Percentiles rank a stretch among this genome's conserved stretches.
phyloP scores from a whole-genome alignment of 2,888 invertebrate genomes.

The Ophion slaviceki region DNA sequence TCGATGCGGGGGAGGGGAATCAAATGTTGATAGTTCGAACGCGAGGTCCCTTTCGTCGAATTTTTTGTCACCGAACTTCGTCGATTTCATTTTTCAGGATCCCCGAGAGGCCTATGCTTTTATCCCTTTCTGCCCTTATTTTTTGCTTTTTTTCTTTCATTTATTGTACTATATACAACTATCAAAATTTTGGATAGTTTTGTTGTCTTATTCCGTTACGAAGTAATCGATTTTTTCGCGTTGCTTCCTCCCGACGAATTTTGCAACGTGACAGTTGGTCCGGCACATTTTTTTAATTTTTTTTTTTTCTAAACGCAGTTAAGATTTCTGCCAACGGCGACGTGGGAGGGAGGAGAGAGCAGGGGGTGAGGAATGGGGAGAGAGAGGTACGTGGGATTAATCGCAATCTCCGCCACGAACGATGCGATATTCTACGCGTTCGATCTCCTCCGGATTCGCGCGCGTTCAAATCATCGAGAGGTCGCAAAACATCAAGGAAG shows the following conservation, averaged over 20 bases:
- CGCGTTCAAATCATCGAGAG: constrained; percentile 15
- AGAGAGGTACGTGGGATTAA: not conserved
- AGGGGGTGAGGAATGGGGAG: no score
- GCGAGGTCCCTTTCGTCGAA: constrained; percentile 52
- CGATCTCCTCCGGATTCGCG: not conserved
- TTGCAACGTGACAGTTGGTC: not conserved
- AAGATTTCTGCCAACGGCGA: not conserved
- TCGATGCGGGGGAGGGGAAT: constrained; percentile 1
- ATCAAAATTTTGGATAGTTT: constrained; percentile 44
- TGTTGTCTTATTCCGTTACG: constrained; percentile 22
- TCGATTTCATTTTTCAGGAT: constrained; percentile 42
- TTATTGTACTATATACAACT: constrained; percentile 60
- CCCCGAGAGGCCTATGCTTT: constrained; percentile 42
- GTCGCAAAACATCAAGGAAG: constrained; percentile 26
- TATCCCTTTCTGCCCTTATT: not conserved
- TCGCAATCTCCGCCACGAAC: not conserved
- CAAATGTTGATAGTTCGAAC: constrained; percentile 49
- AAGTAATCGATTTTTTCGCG: constrained; percentile 9
- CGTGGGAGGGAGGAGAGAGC: not conserved
- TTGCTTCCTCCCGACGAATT: constrained; percentile 9
- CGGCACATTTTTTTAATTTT: not conserved
- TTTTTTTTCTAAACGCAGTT: not conserved
- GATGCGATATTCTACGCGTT: not conserved
- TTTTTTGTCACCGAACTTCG: not conserved
- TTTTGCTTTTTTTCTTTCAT: not conserved